Conservation (phyloP, 2,888 invertebrate genomes). For the Caenorhabditis sp. region DNA sequence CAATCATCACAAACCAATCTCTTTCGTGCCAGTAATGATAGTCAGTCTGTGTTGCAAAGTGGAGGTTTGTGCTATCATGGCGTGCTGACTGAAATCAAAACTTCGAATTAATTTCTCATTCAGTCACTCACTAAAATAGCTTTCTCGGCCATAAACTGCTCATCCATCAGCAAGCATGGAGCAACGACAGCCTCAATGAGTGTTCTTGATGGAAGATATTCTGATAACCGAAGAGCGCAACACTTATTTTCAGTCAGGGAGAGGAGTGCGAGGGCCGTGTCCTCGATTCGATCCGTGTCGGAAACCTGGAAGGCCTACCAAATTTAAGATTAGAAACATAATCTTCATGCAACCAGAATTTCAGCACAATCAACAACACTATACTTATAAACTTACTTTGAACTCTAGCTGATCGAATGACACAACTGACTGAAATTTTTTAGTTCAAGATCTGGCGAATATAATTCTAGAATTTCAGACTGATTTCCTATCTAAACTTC, state of each 20-base stretch:
- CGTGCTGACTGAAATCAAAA: conserved; percentile 58
- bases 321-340: no score
- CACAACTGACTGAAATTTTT: no score
- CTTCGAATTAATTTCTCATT: not conserved
- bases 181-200: conserved; percentile 69
- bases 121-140: conserved; percentile 53
- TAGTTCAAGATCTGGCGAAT: no score
- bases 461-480: no score
- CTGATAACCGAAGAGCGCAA: conserved; percentile 64
- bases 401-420: no score
- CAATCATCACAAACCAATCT: conserved; percentile 82
- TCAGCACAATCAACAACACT: no score
- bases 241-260: conserved; percentile 55
- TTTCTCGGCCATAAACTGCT: conserved; percentile 65
- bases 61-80: conserved; percentile 52
- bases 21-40: conserved; percentile 82
- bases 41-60: conserved; percentile 77
- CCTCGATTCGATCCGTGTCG: conserved; percentile 42
- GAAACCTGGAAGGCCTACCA: conserved; percentile 39
- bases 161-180: conserved; percentile 67
- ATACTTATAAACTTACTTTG: no score
- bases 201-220: conserved; percentile 60
- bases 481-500: not conserved
- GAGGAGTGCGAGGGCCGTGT: not conserved
- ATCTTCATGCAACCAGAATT: not conserved